Evolutionary conservation across 2,113 vertebrate genomes (phyloP).

Genomic region (Colaptes auratus): DNA sequence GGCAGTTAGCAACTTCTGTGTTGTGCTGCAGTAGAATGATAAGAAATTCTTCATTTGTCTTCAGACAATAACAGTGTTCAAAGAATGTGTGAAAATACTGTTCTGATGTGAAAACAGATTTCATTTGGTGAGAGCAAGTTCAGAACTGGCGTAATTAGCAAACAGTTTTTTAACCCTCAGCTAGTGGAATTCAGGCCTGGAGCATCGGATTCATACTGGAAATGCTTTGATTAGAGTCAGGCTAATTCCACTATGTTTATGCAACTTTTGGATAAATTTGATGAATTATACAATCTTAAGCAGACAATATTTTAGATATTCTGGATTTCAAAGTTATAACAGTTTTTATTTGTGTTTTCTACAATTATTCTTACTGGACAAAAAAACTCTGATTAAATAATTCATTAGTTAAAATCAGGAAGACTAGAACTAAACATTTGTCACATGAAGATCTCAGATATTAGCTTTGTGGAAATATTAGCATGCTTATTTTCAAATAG

Average conservation of each 20-base stretch:
- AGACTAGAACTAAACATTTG: not conserved
- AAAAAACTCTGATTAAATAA: not conserved
- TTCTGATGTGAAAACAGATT: not conserved
- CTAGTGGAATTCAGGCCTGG: not conserved
- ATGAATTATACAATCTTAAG: not conserved
- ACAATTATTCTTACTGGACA: not conserved
- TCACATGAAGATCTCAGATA: not conserved
- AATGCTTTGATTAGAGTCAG: not conserved
- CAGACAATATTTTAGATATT: not conserved
- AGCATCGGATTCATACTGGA: not conserved
- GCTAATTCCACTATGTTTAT: not conserved
- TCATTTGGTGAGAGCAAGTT: not conserved
- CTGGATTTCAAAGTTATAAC: not conserved
- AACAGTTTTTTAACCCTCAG: not conserved
- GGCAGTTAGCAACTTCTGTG: not conserved
- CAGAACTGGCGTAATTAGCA: not conserved
- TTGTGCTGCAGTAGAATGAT: not conserved
- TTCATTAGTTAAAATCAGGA: not conserved
- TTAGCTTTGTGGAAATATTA: not conserved
- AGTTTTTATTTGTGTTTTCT: not conserved
- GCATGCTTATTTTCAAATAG: not conserved
- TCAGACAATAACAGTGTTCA: not conserved
- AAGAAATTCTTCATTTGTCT: slow-evolving; percentile 28
- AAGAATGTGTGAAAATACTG: not conserved
- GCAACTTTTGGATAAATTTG: not conserved